Evolutionary conservation across 2,113 vertebrate genomes (phyloP).

Genomic region (Cynopterus brachyotis): DNA sequence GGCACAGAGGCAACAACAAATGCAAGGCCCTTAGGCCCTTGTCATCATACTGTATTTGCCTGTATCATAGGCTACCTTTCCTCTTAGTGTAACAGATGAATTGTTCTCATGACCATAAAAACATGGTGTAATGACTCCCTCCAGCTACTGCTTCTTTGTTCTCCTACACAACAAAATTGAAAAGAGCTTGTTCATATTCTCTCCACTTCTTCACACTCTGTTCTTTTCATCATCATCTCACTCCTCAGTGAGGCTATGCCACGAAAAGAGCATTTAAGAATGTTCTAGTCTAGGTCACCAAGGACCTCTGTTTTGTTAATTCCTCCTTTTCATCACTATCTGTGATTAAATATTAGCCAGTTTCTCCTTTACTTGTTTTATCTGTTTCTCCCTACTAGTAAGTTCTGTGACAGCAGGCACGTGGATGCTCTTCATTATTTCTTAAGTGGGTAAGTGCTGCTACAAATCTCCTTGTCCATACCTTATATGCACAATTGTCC

Average conservation of each 20-base stretch:
- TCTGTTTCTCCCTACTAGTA: background rate
- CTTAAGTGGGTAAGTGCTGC: background rate
- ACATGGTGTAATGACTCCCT: background rate
- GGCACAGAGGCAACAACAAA: background rate
- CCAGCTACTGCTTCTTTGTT: background rate
- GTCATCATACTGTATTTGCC: background rate
- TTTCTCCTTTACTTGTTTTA: background rate
- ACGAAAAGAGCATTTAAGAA: conserved; percentile 1
- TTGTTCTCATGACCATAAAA: background rate
- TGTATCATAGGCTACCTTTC: background rate
- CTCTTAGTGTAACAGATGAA: background rate
- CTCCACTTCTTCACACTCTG: background rate
- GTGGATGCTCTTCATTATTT: background rate
- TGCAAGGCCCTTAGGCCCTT: background rate
- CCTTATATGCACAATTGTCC: background rate
- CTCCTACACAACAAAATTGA: background rate
- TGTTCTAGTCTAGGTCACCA: background rate
- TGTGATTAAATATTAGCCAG: conserved; percentile 3
- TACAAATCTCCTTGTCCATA: background rate
- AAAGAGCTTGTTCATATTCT: background rate
- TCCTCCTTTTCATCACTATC: background rate
- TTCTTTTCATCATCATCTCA: background rate
- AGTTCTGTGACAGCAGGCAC: background rate
- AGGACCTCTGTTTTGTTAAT: background rate
- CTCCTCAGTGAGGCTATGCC: background rate